Base-by-base conservation (phyloP, 2,797 vertebrate genomes). In the Harpagifer antarcticus region DNA sequence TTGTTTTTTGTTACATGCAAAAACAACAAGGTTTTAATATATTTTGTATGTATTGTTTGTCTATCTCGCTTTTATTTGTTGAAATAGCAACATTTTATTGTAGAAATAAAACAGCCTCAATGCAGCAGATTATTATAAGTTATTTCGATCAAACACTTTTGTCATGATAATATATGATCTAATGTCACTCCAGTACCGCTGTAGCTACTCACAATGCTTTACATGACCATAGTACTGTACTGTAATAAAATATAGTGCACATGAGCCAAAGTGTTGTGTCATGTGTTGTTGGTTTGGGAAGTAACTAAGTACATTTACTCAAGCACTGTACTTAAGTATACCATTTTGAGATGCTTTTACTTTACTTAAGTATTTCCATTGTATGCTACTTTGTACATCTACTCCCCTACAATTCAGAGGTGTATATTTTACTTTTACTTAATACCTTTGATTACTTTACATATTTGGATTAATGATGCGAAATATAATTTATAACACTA, bases 121-220 rank as follows among this genome's bases (percentile, higher is more conserved):
- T 68, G 67, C 66, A 74, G 44, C 69, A 44, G 73, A 31, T 48
- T 80, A 57, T 67, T 17, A 16, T 84, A 81, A 90, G 67, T 86
- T 89, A 86, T 86, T 87, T 85, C 59, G 85, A 69, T 83, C 48
- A 71, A 66, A 77, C 74, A 54, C 69, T 74, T 90, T 82, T 87
- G 75, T 83, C 67, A 74, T 66, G 20, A 78, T 79, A 86, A 80
- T 82, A 81, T 84, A 81, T 87, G 71, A 58, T 76, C 64, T 71
- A 76, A 81, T 58, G 40, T 27, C 64, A 70, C 74, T 73, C 48
- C 72, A 81, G 82, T 48, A 85, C 82, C 87, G 88, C 75, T 87
- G 90, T 92, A 91, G 87, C 86, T 76, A 79, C 74, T 79, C 79
- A 82, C 87, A 86, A 89, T 81, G 91, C 91, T 91, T 91, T 84